These are phyloP conservation scores for Teleogryllus oceanicus DNA, from an alignment of 2,888 invertebrate genomes.

Conservation along the genomic window DNA sequence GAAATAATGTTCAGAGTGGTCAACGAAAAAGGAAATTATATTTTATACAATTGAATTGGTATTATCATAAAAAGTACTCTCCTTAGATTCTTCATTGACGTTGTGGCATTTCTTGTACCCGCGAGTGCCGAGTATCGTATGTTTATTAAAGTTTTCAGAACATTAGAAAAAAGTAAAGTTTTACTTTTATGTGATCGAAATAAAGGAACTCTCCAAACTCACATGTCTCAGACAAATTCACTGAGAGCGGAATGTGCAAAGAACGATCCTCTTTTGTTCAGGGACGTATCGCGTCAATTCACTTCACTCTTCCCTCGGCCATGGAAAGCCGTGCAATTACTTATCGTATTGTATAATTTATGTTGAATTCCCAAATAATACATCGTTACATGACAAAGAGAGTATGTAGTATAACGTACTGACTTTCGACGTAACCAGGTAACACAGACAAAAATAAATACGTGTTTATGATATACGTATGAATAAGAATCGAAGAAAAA, in stretches of 20 bases:
- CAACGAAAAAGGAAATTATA: neutral
- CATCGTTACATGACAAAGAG: neutral
- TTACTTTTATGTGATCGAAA: neutral
- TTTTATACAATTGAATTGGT: no score
- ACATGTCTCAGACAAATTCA: neutral
- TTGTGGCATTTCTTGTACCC: slow-evolving; percentile 6
- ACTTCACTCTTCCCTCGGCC: neutral
- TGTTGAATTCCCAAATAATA: neutral
- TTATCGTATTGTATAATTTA: neutral
- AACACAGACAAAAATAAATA: neutral
- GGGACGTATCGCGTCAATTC: neutral
- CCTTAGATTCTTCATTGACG: neutral
- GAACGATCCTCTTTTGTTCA: neutral
- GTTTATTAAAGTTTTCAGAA: neutral
- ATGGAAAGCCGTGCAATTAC: neutral
- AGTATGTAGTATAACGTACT: neutral
- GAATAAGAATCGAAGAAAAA: neutral
- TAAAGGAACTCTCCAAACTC: slow-evolving; percentile 3
- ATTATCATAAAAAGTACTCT: neutral
- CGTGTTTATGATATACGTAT: neutral
- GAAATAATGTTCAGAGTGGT: neutral
- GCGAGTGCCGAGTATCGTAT: neutral
- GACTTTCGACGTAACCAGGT: neutral
- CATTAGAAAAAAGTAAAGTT: neutral
- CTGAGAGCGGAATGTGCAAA: neutral